Evolutionary conservation across 2,888 invertebrate species (phyloP), one percentile per base, ranked within the genome.

Genomic region (Cryptocheilus praepositus): DNA sequence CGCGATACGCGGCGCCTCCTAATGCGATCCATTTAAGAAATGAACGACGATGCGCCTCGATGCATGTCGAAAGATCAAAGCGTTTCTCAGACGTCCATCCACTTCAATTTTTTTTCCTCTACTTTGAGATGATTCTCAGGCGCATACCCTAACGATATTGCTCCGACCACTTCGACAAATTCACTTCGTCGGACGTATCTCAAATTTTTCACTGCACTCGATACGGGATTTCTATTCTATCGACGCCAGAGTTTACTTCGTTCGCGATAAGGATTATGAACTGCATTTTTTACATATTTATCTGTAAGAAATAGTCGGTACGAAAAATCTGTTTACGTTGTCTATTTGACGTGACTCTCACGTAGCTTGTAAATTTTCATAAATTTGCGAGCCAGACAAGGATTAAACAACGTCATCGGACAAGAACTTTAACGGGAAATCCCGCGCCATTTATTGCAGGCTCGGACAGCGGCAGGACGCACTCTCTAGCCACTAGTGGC

Each of bases 21-120:
- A 49, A 49, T 49, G 49, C 45, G 44, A 67, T 70, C 44, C 59
- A 70, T 45, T 72, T 72, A 58, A 19, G 44, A 62, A 68, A 71
- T 69, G 66, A 69, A 58, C n/a, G 49, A 28, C 43, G 56, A 21
- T 18, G 44, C 43, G 54, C 36, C 28, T 51, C 46, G 59, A 55
- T 25, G 55, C 66, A 65, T 53, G 58, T 28, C 46, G 55, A 54
- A 65, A 71, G 78, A 77, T 75, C 78, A 75, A 77, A 77, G 78
- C 64, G 16, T 61, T 67, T 43, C 22, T 44, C 56, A 59, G 49
- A 36, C 51, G 25, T 65, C 28, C 61, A 25, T 58, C 60, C 43
- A 61, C 49, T 70, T 62, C 61, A 36, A 36, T 36, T 36, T 11
- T 44, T 18, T 46, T 67, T 59, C n/a, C 18, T 58, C 51, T 5